A percentile compares a stretch with the other conserved stretches of the same genome.
Evolutionary conservation across 1,140 invertebrate species (phyloP).

Genomic region (Apolygus lucorum): DNA sequence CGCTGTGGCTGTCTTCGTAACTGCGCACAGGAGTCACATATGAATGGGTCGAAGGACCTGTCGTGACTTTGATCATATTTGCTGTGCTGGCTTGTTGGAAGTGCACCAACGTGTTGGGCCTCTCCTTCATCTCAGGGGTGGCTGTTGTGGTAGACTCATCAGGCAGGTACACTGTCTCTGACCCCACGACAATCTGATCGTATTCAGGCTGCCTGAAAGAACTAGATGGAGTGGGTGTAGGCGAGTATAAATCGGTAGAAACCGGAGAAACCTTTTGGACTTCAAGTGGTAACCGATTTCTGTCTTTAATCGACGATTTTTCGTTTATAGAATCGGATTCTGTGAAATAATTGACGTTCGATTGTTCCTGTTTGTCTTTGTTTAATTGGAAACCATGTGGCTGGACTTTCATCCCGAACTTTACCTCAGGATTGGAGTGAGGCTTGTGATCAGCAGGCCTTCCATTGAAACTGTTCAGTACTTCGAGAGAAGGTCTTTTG

Average conservation of each 20-base stretch:
- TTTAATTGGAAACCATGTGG: not conserved
- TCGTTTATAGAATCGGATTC: not conserved
- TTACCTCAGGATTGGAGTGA: not conserved
- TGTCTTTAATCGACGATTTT: not conserved
- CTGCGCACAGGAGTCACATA: not conserved
- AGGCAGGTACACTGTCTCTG: conserved; percentile 24
- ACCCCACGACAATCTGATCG: conserved; percentile 28
- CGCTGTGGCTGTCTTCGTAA: not conserved
- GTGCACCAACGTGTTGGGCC: not conserved
- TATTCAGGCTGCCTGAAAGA: not conserved
- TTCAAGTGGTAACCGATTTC: not conserved
- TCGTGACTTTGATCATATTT: conserved; percentile 21
- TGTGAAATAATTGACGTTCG: not conserved
- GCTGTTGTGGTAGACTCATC: not conserved
- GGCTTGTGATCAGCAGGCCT: not conserved
- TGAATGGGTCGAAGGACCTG: conserved; percentile 6
- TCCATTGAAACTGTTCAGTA: not conserved
- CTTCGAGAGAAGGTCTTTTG: not conserved
- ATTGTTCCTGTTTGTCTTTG: not conserved
- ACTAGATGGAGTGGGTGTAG: not conserved
- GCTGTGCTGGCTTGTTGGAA: conserved; percentile 11
- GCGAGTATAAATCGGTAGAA: not conserved
- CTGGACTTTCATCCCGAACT: not conserved
- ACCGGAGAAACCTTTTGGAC: not conserved
- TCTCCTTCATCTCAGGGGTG: not conserved